Conservation (phyloP, 2,888 invertebrate genomes). For the Philaethria dido region DNA sequence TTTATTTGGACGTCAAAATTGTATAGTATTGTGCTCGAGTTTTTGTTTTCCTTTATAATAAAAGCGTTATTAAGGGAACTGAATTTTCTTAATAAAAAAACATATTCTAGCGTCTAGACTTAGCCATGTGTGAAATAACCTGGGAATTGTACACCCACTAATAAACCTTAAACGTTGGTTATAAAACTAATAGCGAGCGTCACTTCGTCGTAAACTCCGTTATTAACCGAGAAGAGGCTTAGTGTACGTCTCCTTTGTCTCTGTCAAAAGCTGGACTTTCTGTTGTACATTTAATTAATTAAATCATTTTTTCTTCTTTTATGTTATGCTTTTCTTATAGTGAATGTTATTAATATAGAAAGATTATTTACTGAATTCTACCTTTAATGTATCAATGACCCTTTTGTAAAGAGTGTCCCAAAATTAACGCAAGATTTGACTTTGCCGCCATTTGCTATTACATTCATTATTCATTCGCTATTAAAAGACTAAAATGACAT, state of each 20-base stretch:
- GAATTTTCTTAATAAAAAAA: constrained; percentile 66
- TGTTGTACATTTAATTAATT: constrained; percentile 8
- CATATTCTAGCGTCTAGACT: constrained; percentile 74
- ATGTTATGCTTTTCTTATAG: neutral
- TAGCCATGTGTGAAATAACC: constrained; percentile 77
- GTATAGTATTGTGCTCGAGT: constrained; percentile 34
- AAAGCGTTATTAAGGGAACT: constrained; percentile 48
- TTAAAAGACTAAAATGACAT: too few relatives aligned
- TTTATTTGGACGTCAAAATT: constrained; percentile 46
- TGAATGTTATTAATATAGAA: neutral
- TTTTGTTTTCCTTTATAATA: constrained; percentile 40
- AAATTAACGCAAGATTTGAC: too few relatives aligned
- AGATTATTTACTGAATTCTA: neutral
- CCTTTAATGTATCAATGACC: too few relatives aligned
- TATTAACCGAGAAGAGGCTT: constrained; percentile 65
- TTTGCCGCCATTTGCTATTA: too few relatives aligned
- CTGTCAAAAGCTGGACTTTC: constrained; percentile 5
- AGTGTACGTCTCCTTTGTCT: constrained; percentile 41
- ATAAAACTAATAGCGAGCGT: constrained; percentile 79
- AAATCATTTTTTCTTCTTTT: neutral
- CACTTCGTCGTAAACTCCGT: constrained; percentile 73
- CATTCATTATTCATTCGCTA: too few relatives aligned
- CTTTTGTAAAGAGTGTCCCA: too few relatives aligned
- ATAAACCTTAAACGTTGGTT: constrained; percentile 76
- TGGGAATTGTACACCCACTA: constrained; percentile 74